Conservation (phyloP, 2,797 vertebrate genomes). For the Phalanger gymnotis region DNA sequence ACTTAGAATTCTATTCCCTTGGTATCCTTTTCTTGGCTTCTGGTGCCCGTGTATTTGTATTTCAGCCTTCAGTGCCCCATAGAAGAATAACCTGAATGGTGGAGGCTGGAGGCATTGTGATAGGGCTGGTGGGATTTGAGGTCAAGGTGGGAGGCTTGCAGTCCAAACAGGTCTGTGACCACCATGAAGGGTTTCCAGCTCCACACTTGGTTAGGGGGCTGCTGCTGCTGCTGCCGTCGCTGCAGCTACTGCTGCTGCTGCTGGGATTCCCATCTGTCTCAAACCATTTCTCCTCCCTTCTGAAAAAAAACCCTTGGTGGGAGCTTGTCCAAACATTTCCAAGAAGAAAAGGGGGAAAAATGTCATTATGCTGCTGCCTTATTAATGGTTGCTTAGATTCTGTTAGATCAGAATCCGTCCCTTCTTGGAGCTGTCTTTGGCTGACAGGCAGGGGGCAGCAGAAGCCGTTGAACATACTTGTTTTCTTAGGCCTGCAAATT, state of each 20-base stretch:
- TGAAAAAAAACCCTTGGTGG: neutral
- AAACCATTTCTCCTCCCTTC: neutral
- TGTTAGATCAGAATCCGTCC: neutral
- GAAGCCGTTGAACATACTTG: conserved; percentile 63
- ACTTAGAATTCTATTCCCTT: neutral
- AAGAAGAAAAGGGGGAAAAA: neutral
- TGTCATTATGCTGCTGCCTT: neutral
- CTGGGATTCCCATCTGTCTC: neutral
- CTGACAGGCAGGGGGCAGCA: conserved; percentile 75
- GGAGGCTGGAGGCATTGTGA: neutral
- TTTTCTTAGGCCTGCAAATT: neutral
- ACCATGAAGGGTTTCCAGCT: neutral
- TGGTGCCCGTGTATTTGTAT: neutral
- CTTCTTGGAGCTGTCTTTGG: neutral
- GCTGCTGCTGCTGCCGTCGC: neutral
- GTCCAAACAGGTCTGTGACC: neutral
- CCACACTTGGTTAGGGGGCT: neutral
- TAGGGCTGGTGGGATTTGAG: neutral
- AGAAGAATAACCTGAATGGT: neutral
- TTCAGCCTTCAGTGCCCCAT: neutral
- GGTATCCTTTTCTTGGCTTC: neutral
- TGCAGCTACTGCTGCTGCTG: too few relatives aligned
- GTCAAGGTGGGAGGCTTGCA: neutral
- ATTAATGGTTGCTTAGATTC: neutral
- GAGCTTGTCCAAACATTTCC: neutral